Percentiles rank a stretch among this genome's conserved stretches.
These are phyloP conservation scores for Gila robusta DNA, from an alignment of 2,797 vertebrate species.

Conservation along the genomic window DNA sequence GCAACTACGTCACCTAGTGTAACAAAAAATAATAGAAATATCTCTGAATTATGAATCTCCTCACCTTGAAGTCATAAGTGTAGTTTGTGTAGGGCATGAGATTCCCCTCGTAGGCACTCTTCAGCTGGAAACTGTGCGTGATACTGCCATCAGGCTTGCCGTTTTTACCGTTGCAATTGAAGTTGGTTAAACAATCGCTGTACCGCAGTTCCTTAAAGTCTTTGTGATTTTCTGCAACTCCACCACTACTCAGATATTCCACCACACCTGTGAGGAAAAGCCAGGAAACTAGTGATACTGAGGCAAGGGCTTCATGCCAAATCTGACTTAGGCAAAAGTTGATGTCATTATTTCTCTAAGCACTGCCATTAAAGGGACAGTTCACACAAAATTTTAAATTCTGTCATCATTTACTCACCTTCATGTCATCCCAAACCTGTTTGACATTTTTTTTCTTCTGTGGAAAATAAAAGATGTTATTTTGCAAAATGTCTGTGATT, in stretches of 20 bases:
- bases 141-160: constrained; percentile 91
- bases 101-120: constrained; percentile 96
- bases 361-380: neutral
- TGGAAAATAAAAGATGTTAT: neutral
- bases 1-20: neutral
- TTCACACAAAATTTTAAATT: neutral
- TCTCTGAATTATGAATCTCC: neutral
- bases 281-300: neutral
- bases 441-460: neutral
- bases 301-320: neutral
- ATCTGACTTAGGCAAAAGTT: neutral
- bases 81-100: constrained; percentile 99
- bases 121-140: constrained; percentile 96
- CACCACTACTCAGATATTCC: constrained; percentile 95
- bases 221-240: constrained; percentile 98
- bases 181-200: constrained; percentile 96
- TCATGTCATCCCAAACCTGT: neutral
- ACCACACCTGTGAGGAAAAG: constrained; percentile 86
- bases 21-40: neutral
- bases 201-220: constrained; percentile 98
- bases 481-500: neutral
- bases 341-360: neutral
- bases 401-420: neutral
- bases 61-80: constrained; percentile 95
- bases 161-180: constrained; percentile 93